Evolutionary conservation across 1,140 invertebrate genomes (phyloP).

Genomic region (Andrena cerasifolii): DNA sequence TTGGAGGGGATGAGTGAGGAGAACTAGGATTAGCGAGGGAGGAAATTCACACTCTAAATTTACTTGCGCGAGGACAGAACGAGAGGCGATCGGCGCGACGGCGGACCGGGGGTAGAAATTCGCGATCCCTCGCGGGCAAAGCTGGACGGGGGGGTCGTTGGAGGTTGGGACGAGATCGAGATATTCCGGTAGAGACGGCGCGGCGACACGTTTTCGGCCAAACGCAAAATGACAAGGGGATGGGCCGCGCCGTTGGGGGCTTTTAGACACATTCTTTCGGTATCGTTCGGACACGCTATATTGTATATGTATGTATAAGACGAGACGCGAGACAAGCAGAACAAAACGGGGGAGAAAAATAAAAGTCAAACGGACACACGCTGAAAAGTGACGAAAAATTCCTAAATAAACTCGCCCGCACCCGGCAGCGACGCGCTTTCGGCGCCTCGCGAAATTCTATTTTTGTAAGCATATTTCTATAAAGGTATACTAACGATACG

Average conservation of each 20-base stretch:
- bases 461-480: constrained; percentile 84
- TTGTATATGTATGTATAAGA: not conserved
- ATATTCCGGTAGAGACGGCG: constrained; percentile 44
- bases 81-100: constrained; percentile 64
- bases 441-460: constrained; percentile 82
- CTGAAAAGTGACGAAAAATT: constrained; percentile 58
- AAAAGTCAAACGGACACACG: constrained; percentile 15
- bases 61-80: constrained; percentile 72
- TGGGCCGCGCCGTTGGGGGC: constrained; percentile 28
- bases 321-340: constrained; percentile 30
- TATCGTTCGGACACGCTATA: constrained; percentile 36
- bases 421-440: constrained; percentile 76
- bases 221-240: not conserved
- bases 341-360: constrained; percentile 44
- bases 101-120: constrained; percentile 8
- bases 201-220: constrained; percentile 8
- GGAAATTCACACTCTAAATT: constrained; percentile 79
- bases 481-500: constrained; percentile 83
- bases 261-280: constrained; percentile 60
- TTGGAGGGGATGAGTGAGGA: constrained; percentile 42
- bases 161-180: constrained; percentile 17
- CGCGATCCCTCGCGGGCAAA: not conserved
- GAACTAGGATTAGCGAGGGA: constrained; percentile 56
- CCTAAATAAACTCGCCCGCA: constrained; percentile 76
- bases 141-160: not conserved